Evolutionary conservation across 2,113 vertebrate genomes (phyloP), one percentile per base, ranked within the genome.

Genomic region (Bos indicus): DNA sequence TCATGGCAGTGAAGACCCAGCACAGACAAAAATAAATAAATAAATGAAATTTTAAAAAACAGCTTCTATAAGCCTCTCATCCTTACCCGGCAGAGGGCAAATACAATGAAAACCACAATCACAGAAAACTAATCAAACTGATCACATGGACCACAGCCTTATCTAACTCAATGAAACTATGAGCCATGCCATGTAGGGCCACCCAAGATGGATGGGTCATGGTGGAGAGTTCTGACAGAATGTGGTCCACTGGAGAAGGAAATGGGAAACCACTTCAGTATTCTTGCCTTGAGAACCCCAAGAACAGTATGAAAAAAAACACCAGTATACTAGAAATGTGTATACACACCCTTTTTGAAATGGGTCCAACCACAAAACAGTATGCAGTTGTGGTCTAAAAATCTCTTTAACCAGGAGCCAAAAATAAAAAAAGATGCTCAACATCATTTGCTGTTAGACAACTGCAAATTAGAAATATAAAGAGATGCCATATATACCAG

Each of bases 201-300:
- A 71, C 19, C 19, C 67, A 36, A 71, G 64, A 71, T 0, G 9
- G 64, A 71, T 0, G 1, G 19, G n/a, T 71, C n/a, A 23, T 36
- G n/a, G 64, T 71, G 19, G 64, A 36, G 64, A 71, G n/a, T 36
- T 36, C n/a, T 12, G 64, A 71, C 19, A 36, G 36, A 71, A 71
- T 0, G 2, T 36, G 5, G 64, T 23, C 19, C n/a, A 71, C 64
- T 71, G 19, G n/a, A 71, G 64, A 36, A 71, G 19, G 64, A 23
- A 21, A 36, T 71, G 64, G 33, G 64, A 71, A 71, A 71, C 17
- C 64, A 71, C n/a, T 71, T 23, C n/a, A 71, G n/a, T 19, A 36
- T 71, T 71, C 64, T 71, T 71, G 4, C 9, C 64, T 23, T 23
- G 64, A 36, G 64, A 71, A 23, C 2, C 67, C 21, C 10, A 71